Evolutionary conservation across 1,140 invertebrate genomes (phyloP).

Genomic region (Cyclina sinensis): DNA sequence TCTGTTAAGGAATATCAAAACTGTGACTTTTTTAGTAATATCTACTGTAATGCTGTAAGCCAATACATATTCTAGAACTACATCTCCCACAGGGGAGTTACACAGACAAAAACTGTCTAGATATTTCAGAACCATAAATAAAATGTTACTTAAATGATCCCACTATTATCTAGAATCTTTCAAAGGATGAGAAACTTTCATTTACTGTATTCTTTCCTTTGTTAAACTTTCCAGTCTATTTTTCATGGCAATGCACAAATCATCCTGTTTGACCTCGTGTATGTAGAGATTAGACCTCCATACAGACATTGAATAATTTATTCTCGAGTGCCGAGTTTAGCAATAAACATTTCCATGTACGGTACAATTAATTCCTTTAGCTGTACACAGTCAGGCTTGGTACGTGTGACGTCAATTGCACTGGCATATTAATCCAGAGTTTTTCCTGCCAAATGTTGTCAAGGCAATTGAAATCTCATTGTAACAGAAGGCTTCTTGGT

Average conservation of each 20-base stretch:
- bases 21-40: too few species aligned
- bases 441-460: conserved; percentile 23
- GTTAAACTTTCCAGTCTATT: background rate
- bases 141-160: background rate
- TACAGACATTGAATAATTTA: conserved; percentile 52
- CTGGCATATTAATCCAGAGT: conserved; percentile 15
- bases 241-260: background rate
- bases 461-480: background rate
- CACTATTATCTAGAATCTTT: background rate
- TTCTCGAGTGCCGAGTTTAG: background rate
- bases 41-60: too few species aligned
- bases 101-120: background rate
- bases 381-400: background rate
- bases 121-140: conserved; percentile 22
- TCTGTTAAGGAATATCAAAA: too few species aligned
- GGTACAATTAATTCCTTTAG: conserved; percentile 29
- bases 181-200: background rate
- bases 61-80: background rate
- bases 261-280: background rate
- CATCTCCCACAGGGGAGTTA: background rate
- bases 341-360: conserved; percentile 48
- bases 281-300: conserved; percentile 27
- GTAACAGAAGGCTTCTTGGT: conserved; percentile 25
- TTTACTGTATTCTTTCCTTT: background rate
- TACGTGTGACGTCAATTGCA: conserved; percentile 3